Percentiles rank a stretch among this genome's conserved stretches.
Conservation (phyloP, 2,888 invertebrate species). For the Spodoptera littoralis region DNA sequence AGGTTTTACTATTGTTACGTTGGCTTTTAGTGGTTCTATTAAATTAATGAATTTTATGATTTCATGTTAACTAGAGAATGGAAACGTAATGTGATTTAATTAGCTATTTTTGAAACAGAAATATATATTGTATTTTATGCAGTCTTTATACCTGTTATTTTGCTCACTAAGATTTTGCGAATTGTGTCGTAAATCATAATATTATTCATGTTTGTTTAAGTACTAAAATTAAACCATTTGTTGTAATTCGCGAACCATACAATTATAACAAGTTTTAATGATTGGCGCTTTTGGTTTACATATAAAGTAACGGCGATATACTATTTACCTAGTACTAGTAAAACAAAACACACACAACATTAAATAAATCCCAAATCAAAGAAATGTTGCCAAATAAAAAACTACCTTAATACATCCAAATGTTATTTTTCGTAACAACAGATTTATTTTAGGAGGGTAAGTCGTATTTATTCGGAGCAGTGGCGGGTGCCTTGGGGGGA, state of each 20-base stretch:
- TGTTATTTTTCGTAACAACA: constrained; percentile 74
- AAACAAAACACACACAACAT: too few species aligned
- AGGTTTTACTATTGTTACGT: constrained; percentile 14
- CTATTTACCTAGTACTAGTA: too few species aligned
- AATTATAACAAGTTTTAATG: too few species aligned
- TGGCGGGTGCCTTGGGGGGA: constrained; percentile 65
- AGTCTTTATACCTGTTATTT: too few species aligned
- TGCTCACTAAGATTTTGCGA: too few species aligned
- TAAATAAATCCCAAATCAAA: constrained; percentile 10
- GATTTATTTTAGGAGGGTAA: constrained; percentile 77
- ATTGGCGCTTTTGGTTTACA: too few species aligned
- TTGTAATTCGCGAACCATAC: too few species aligned
- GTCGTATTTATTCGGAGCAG: constrained; percentile 80
- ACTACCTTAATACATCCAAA: constrained; percentile 57
- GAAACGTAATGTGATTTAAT: constrained; percentile 11
- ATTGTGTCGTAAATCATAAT: too few species aligned
- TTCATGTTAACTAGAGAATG: constrained; percentile 23
- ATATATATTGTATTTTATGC: too few species aligned
- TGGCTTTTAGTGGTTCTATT: constrained; percentile 14
- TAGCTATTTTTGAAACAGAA: not conserved
- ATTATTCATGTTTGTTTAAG: too few species aligned
- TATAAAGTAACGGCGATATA: too few species aligned
- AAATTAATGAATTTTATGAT: constrained; percentile 16
- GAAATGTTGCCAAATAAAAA: constrained; percentile 22
- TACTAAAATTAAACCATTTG: too few species aligned